Conservation (phyloP, 2,888 invertebrate genomes). For the Lapara coniferarum region DNA sequence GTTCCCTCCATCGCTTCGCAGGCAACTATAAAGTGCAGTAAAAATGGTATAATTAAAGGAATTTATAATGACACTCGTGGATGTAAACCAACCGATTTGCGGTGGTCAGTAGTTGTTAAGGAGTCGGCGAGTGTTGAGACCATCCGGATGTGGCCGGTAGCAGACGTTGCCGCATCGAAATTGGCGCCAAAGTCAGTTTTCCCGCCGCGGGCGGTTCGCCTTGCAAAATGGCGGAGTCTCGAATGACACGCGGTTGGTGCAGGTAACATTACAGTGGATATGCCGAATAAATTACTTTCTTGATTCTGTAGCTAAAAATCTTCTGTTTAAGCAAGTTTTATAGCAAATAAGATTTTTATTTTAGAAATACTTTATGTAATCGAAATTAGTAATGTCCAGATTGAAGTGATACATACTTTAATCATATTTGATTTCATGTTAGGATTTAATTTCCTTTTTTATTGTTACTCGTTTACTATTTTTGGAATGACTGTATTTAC, state of each 20-base stretch:
- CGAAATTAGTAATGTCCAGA: not conserved
- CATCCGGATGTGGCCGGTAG: conserved; percentile 57
- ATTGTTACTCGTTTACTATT: too few relatives aligned
- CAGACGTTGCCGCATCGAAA: conserved; percentile 68
- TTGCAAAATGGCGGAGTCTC: conserved; percentile 80
- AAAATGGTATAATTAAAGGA: conserved; percentile 77
- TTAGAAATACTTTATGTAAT: too few relatives aligned
- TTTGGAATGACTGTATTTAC: too few relatives aligned
- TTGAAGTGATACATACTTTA: too few relatives aligned
- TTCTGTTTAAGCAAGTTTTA: not conserved
- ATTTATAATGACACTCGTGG: conserved; percentile 70
- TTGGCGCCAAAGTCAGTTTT: conserved; percentile 82
- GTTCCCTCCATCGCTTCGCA: conserved; percentile 53
- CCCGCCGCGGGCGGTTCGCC: conserved; percentile 79
- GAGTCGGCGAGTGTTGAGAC: conserved; percentile 35
- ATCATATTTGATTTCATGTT: too few relatives aligned
- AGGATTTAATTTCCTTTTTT: too few relatives aligned
- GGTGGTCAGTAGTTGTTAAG: conserved; percentile 40
- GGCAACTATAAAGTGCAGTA: conserved; percentile 65
- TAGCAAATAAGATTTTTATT: not conserved
- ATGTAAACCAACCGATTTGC: conserved; percentile 52
- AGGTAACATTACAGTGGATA: conserved; percentile 60
- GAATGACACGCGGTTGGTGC: conserved; percentile 71
- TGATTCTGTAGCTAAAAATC: too few relatives aligned
- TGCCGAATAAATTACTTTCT: conserved; percentile 35